These are phyloP conservation scores for Panulirus ornatus DNA, from an alignment of 1,140 invertebrate species.

Conservation along the genomic window DNA sequence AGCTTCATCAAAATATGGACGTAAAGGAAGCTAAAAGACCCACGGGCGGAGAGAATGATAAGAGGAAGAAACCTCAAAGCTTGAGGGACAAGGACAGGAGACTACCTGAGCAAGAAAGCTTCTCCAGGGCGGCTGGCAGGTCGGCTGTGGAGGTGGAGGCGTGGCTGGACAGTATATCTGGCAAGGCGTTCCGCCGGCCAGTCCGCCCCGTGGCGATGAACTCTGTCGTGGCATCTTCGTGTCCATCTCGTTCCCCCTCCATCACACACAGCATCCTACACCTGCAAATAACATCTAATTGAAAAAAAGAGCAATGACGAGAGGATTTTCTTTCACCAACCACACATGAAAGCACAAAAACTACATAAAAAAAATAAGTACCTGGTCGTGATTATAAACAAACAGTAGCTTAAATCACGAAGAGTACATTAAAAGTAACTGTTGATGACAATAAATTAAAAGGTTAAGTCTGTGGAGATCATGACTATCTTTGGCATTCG, in stretches of 20 bases:
- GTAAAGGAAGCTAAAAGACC: neutral
- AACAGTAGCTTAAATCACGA: too few species aligned
- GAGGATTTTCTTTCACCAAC: too few species aligned
- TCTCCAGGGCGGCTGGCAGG: slow-evolving; percentile 84
- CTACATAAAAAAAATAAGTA: too few species aligned
- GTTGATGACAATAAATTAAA: too few species aligned
- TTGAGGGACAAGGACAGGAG: neutral
- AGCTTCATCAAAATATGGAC: neutral
- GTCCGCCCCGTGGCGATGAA: slow-evolving; percentile 88
- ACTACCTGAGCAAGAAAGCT: slow-evolving; percentile 82
- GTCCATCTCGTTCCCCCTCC: slow-evolving; percentile 60
- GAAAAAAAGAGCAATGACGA: too few species aligned
- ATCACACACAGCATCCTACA: slow-evolving; percentile 73
- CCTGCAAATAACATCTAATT: slow-evolving; percentile 33
- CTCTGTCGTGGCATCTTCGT: slow-evolving; percentile 78
- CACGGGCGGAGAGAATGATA: neutral
- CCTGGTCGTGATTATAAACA: too few species aligned
- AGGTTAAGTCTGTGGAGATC: too few species aligned
- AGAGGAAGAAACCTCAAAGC: too few species aligned
- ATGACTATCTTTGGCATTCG: too few species aligned
- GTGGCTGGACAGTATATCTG: slow-evolving; percentile 84
- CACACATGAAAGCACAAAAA: too few species aligned
- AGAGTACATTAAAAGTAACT: too few species aligned
- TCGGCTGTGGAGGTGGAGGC: slow-evolving; percentile 84
- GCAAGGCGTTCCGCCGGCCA: slow-evolving; percentile 88